Conservation (phyloP, 2,888 invertebrate genomes). For the Drosophila paracracens region DNA sequence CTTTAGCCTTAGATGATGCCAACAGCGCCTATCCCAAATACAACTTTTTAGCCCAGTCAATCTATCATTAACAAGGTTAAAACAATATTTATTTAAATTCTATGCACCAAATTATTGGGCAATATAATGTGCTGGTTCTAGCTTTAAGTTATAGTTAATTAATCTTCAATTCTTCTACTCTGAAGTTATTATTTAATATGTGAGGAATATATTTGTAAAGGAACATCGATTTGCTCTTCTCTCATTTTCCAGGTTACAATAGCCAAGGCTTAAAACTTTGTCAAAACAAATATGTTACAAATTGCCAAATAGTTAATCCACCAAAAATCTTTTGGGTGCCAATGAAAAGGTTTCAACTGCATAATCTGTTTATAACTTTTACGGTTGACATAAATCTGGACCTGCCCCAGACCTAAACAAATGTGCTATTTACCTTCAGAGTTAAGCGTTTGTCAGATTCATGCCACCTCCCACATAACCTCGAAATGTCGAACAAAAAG, state of each 20-base stretch:
- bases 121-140: not conserved
- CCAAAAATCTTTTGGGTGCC: not conserved
- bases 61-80: slow-evolving; percentile 1
- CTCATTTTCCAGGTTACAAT: not conserved
- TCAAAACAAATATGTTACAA: not conserved
- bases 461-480: slow-evolving; percentile 27
- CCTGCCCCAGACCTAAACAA: slow-evolving; percentile 9
- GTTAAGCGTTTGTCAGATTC: slow-evolving; percentile 19
- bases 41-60: slow-evolving; percentile 22
- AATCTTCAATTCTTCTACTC: not conserved
- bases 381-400: slow-evolving; percentile 22
- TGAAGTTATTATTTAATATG: not conserved
- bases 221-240: not conserved
- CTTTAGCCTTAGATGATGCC: slow-evolving; percentile 1
- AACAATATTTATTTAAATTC: not conserved
- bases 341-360: not conserved
- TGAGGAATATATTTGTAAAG: not conserved
- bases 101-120: not conserved
- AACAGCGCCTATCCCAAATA: slow-evolving; percentile 1
- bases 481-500: slow-evolving; percentile 38
- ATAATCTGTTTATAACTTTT: slow-evolving; percentile 45
- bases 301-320: slow-evolving; percentile 2
- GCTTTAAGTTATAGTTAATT: not conserved
- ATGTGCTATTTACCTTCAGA: slow-evolving; percentile 8
- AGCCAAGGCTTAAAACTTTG: not conserved